Conservation (phyloP, 2,888 invertebrate genomes). For the Melieria crassipennis region DNA sequence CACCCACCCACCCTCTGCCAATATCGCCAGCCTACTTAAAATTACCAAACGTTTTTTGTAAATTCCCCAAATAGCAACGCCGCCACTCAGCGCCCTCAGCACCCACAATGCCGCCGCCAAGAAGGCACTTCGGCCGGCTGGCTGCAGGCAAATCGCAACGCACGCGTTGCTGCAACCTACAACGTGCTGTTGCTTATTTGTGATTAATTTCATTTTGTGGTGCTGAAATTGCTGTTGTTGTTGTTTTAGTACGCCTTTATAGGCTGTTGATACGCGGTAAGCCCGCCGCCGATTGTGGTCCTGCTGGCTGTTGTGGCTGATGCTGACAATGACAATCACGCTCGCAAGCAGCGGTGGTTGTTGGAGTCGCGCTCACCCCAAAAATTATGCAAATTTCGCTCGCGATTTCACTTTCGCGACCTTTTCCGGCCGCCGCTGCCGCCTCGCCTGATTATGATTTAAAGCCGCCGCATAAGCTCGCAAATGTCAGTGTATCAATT, state of each 20-base stretch:
- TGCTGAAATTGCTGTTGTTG: constrained; percentile 20
- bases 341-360: too few species aligned
- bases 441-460: constrained; percentile 32
- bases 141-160: background rate
- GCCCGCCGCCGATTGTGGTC: background rate
- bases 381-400: constrained; percentile 46
- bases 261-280: constrained; percentile 7
- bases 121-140: background rate
- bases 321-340: too few species aligned
- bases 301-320: too few species aligned
- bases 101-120: background rate
- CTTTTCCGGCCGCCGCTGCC: constrained; percentile 15
- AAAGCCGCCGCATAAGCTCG: constrained; percentile 14
- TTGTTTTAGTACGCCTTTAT: constrained; percentile 19
- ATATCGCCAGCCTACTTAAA: background rate
- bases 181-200: background rate
- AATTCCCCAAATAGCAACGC: too few species aligned
- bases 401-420: constrained; percentile 41
- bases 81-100: background rate
- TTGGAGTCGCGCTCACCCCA: constrained; percentile 38
- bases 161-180: background rate
- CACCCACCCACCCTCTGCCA: background rate
- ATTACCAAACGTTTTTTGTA: too few species aligned
- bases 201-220: constrained; percentile 26
- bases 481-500: constrained; percentile 57